Conservation (phyloP, 2,888 invertebrate genomes). For the Ormyrus pomaceus region DNA sequence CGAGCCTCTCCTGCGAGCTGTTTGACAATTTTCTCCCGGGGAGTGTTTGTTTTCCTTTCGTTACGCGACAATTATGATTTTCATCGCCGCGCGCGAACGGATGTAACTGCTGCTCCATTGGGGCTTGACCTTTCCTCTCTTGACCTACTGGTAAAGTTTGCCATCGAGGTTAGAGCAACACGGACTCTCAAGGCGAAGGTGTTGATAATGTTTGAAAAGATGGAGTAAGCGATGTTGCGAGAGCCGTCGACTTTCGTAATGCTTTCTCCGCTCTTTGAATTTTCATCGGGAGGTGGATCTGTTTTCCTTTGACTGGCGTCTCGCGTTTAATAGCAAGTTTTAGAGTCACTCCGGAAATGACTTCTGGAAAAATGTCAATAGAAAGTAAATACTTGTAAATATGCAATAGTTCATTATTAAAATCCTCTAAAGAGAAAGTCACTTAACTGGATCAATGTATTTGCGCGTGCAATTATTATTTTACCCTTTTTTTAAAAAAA, state of each 20-base stretch:
- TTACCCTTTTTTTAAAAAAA: too few species aligned
- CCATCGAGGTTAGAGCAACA: slow-evolving; percentile 48
- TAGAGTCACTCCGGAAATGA: neutral
- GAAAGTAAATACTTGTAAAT: too few species aligned
- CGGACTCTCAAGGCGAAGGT: slow-evolving; percentile 8
- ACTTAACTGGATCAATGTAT: too few species aligned
- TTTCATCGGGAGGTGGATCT: neutral
- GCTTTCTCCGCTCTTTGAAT: slow-evolving; percentile 4
- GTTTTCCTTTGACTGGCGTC: neutral
- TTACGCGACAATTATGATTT: slow-evolving; percentile 3
- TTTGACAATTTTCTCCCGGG: slow-evolving; percentile 12
- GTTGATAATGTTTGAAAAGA: slow-evolving; percentile 28
- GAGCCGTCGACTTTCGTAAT: slow-evolving; percentile 19
- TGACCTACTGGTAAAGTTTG: slow-evolving; percentile 22
- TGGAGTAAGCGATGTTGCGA: slow-evolving; percentile 16
- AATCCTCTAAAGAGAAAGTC: too few species aligned
- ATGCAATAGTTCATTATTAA: too few species aligned
- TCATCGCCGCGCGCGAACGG: neutral
- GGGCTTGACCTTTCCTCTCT: neutral
- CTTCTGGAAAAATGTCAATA: too few species aligned
- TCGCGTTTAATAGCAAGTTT: neutral
- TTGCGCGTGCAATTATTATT: too few species aligned
- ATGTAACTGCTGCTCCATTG: neutral
- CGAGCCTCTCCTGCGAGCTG: neutral
- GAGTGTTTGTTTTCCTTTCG: slow-evolving; percentile 7